Evolutionary conservation across 2,888 invertebrate species (phyloP).

Genomic region (Hedya salicella): DNA sequence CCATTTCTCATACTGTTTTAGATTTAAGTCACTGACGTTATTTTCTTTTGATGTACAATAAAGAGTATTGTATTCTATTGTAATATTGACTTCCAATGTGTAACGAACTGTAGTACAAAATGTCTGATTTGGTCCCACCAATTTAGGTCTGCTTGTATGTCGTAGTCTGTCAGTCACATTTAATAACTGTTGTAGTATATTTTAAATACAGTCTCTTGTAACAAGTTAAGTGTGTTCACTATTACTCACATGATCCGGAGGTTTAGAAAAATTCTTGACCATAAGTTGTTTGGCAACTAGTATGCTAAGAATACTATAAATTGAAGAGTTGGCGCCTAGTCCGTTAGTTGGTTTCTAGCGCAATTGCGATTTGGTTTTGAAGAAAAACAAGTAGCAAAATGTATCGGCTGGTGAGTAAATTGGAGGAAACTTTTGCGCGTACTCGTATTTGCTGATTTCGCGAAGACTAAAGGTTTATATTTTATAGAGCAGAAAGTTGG

Average conservation of each 20-base stretch:
- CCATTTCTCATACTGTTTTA: too few species aligned
- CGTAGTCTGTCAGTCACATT: too few species aligned
- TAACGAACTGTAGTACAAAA: too few species aligned
- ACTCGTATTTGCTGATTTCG: not conserved
- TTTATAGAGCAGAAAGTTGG: not conserved
- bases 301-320: slow-evolving; percentile 39
- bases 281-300: slow-evolving; percentile 36
- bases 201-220: slow-evolving; percentile 7
- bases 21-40: too few species aligned
- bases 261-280: slow-evolving; percentile 39
- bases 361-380: slow-evolving; percentile 22
- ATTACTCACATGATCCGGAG: slow-evolving; percentile 31
- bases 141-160: too few species aligned
- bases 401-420: slow-evolving; percentile 63
- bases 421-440: not conserved
- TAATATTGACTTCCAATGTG: too few species aligned
- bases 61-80: too few species aligned
- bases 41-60: too few species aligned
- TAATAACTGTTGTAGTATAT: too few species aligned
- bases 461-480: slow-evolving; percentile 1
- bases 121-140: too few species aligned
- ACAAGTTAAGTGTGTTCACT: slow-evolving; percentile 21
- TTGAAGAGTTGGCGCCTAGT: slow-evolving; percentile 26
- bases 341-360: slow-evolving; percentile 23
- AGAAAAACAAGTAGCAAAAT: slow-evolving; percentile 52